Conservation (phyloP, 2,888 invertebrate genomes). For the Iphiclides podalirius region DNA sequence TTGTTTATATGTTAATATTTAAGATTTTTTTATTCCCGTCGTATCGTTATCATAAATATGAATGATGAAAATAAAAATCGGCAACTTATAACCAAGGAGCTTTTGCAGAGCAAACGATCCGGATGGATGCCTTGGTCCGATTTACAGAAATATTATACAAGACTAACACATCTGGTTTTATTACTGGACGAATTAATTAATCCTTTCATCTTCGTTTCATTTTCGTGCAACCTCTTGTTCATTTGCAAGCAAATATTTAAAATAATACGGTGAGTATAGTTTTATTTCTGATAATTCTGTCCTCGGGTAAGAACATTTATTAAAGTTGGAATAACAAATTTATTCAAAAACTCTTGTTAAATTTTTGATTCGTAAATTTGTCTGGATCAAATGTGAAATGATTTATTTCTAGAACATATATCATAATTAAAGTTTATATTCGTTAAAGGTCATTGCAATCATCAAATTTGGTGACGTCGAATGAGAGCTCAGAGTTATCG, state of each 20-base stretch:
- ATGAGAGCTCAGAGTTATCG: not conserved
- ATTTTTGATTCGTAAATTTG: too few relatives aligned
- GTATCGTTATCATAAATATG: too few relatives aligned
- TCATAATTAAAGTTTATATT: too few relatives aligned
- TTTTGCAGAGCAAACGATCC: conserved; percentile 3
- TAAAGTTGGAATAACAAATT: too few relatives aligned
- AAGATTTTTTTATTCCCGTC: too few relatives aligned
- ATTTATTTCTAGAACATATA: too few relatives aligned
- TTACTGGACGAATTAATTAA: conserved; percentile 18
- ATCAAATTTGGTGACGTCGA: not conserved
- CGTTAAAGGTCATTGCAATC: conserved; percentile 9
- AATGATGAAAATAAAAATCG: too few relatives aligned
- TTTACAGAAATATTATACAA: conserved; percentile 17
- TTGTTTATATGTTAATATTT: too few relatives aligned
- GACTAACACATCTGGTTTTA: conserved; percentile 3
- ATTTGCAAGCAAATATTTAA: conserved; percentile 19
- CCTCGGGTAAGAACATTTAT: too few relatives aligned
- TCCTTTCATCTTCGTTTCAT: conserved; percentile 19
- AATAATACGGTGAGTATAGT: conserved; percentile 21
- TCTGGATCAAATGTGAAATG: too few relatives aligned
- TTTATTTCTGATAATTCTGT: too few relatives aligned
- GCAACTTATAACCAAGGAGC: not conserved
- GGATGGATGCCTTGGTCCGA: conserved; percentile 17
- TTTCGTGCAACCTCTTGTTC: conserved; percentile 13
- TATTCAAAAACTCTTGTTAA: too few relatives aligned